Percentiles rank a stretch among this genome's conserved stretches.
Evolutionary conservation across 1,140 invertebrate genomes (phyloP).

Genomic region (Papilio polytes): DNA sequence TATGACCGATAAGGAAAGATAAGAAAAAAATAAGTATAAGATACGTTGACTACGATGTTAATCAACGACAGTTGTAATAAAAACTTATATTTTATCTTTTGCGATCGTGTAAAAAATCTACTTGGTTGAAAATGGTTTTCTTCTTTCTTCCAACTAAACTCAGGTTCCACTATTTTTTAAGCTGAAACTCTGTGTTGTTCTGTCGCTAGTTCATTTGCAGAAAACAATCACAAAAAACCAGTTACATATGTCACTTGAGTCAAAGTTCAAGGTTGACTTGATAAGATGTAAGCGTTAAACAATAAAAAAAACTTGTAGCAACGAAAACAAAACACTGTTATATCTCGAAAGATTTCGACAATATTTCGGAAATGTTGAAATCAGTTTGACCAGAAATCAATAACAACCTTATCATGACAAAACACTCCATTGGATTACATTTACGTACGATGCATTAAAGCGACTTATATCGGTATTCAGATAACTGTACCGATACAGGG

Average conservation of each 20-base stretch:
- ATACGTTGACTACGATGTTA: not conserved
- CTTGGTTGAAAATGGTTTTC: not conserved
- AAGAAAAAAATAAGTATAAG: not conserved
- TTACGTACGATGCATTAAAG: conserved; percentile 35
- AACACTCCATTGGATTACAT: conserved; percentile 39
- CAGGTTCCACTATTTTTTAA: not conserved
- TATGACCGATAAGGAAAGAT: conserved; percentile 5
- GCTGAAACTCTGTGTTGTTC: not conserved
- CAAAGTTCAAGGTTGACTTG: not conserved
- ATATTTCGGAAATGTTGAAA: not conserved
- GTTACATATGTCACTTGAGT: not conserved
- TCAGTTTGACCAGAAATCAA: conserved; percentile 14
- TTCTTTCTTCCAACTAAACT: not conserved
- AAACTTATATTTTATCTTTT: not conserved
- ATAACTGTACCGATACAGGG: conserved; percentile 25
- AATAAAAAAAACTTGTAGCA: not conserved
- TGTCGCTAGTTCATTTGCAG: not conserved
- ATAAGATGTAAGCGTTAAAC: not conserved
- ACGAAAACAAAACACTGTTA: not conserved
- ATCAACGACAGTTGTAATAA: not conserved
- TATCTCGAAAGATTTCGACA: not conserved
- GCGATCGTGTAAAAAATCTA: not conserved
- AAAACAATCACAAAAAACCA: not conserved
- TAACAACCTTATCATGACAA: conserved; percentile 30
- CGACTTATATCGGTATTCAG: conserved; percentile 42